Evolutionary conservation across 2,888 invertebrate genomes (phyloP).

Genomic region (Liodrosophila aerea): DNA sequence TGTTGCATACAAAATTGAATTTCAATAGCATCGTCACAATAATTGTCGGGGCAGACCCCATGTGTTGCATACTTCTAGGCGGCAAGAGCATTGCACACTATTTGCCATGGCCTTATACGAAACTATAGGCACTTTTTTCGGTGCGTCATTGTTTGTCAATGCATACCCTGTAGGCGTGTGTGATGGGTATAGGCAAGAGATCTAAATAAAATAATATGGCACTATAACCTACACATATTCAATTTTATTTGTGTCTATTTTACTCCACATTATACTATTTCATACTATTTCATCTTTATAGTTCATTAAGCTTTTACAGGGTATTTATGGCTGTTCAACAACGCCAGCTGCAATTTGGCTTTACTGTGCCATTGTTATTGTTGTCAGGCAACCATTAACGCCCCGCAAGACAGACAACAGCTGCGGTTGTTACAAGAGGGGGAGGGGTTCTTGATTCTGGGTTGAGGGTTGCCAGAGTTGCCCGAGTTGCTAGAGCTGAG

Average conservation of each 20-base stretch:
- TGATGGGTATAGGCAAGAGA: background rate
- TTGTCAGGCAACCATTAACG: slow-evolving; percentile 65
- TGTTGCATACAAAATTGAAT: slow-evolving; percentile 62
- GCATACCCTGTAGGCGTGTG: background rate
- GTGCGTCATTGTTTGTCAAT: slow-evolving; percentile 24
- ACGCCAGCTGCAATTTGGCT: background rate
- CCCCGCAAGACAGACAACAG: slow-evolving; percentile 22
- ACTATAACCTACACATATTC: too few relatives aligned
- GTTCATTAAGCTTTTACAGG: slow-evolving; percentile 10
- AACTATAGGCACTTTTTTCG: slow-evolving; percentile 22
- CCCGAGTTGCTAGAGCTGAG: slow-evolving; percentile 34
- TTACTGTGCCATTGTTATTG: slow-evolving; percentile 40
- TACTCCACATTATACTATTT: too few relatives aligned
- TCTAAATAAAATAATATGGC: too few relatives aligned
- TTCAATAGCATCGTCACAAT: slow-evolving; percentile 66
- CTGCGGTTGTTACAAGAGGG: slow-evolving; percentile 7
- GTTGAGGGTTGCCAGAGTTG: slow-evolving; percentile 7
- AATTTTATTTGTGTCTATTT: too few relatives aligned
- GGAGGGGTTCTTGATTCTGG: too few relatives aligned
- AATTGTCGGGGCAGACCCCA: slow-evolving; percentile 65
- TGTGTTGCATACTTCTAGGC: slow-evolving; percentile 55
- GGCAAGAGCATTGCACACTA: slow-evolving; percentile 29
- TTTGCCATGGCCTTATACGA: slow-evolving; percentile 34
- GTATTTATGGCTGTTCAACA: slow-evolving; percentile 5
- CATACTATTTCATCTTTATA: too few relatives aligned